A percentile compares a stretch with the other conserved stretches of the same genome.
These are phyloP conservation scores for Aurelia aurita DNA, from an alignment of 30 jellyfish, hydroid and myxozoan species.

Conservation along the genomic window DNA sequence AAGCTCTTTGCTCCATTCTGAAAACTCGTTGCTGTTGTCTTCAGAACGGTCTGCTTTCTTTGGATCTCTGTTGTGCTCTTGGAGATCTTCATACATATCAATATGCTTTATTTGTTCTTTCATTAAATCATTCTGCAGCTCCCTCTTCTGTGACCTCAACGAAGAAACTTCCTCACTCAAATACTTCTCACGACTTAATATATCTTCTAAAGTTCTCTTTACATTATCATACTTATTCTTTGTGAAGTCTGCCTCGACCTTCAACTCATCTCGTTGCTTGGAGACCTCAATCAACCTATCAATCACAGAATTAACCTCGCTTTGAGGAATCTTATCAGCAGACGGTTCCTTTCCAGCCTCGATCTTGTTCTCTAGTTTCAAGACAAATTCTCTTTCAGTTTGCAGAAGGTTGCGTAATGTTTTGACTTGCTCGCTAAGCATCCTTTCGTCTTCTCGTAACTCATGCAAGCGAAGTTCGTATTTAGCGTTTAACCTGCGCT, in stretches of 20 bases:
- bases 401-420: constrained; percentile 35
- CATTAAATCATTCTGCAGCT: constrained; percentile 63
- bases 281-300: constrained; percentile 71
- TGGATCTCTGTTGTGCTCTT: neutral
- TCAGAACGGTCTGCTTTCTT: neutral
- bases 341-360: constrained; percentile 10
- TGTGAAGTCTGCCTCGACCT: constrained; percentile 40
- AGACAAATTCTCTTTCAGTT: constrained; percentile 52
- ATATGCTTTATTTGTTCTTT: constrained; percentile 58
- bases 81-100: constrained; percentile 56
- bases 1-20: neutral
- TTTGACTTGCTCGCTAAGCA: constrained; percentile 51
- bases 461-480: neutral
- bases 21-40: neutral
- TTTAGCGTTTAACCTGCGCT: no score
- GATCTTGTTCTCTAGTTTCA: constrained; percentile 40
- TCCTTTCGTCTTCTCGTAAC: constrained; percentile 33
- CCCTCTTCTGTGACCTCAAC: constrained; percentile 63
- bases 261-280: constrained; percentile 58
- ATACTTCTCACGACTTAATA: constrained; percentile 62
- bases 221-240: constrained; percentile 59
- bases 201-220: constrained; percentile 61
- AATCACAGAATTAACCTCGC: constrained; percentile 62
- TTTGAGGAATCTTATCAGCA: constrained; percentile 11
- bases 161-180: constrained; percentile 66